A percentile compares a stretch with the other conserved stretches of the same genome.
phyloP scores from a whole-genome alignment of 2,113 vertebrate species.

The Himantopus leucocephalus region DNA sequence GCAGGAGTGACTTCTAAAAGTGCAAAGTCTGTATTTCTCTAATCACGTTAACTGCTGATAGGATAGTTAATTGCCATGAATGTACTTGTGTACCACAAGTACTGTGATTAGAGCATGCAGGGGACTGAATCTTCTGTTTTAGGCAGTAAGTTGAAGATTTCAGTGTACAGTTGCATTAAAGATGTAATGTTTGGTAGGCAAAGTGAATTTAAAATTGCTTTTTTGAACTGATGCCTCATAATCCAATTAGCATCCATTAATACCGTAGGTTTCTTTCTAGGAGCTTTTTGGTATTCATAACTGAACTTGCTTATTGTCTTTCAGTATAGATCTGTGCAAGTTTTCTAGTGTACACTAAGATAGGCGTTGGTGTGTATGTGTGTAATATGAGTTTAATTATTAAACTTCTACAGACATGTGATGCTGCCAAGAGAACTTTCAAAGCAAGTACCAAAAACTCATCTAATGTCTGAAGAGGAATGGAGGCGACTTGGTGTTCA shows the following conservation, averaged over 20 bases:
- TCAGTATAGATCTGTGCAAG: background rate
- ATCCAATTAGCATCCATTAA: background rate
- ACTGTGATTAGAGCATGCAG: background rate
- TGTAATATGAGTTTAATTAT: background rate
- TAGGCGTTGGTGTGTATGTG: background rate
- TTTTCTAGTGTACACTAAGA: background rate
- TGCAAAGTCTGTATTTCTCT: background rate
- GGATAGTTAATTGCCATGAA: background rate
- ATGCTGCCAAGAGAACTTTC: slow-evolving; percentile 83
- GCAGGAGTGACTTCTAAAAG: background rate
- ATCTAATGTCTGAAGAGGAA: slow-evolving; percentile 84
- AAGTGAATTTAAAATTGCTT: background rate
- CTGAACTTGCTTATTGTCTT: background rate
- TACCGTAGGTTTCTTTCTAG: background rate
- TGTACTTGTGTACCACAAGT: background rate
- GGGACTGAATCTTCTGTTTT: background rate
- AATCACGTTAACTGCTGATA: background rate
- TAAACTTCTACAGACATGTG: slow-evolving; percentile 74
- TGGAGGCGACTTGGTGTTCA: slow-evolving; percentile 84
- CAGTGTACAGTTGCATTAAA: background rate
- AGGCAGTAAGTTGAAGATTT: background rate
- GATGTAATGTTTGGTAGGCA: background rate
- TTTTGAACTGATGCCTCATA: background rate
- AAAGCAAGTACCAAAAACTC: slow-evolving; percentile 83
- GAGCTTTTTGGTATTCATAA: background rate